A percentile compares a stretch with the other conserved stretches of the same genome.
Conservation (phyloP, 1,140 invertebrate species). For the Drosophila serrata region DNA sequence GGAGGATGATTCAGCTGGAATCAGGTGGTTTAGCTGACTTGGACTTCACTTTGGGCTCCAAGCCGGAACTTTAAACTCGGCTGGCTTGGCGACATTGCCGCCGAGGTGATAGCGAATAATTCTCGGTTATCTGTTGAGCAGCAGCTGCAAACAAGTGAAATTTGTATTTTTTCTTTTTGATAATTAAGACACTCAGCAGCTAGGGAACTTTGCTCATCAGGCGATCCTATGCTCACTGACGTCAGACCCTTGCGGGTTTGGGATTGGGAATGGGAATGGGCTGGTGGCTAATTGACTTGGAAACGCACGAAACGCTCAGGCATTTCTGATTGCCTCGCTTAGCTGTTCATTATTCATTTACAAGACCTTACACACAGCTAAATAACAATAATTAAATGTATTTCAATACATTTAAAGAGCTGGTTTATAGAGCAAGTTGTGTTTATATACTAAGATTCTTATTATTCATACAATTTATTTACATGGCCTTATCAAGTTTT, state of each 20-base stretch:
- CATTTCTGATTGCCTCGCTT: slow-evolving; percentile 5
- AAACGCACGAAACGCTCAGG: slow-evolving; percentile 18
- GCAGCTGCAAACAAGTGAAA: slow-evolving; percentile 29
- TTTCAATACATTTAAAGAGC: background rate
- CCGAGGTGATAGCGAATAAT: background rate
- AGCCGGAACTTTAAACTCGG: slow-evolving; percentile 38
- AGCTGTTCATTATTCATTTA: slow-evolving; percentile 7
- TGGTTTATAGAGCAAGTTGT: background rate
- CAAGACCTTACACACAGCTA: background rate
- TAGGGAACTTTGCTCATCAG: slow-evolving; percentile 56
- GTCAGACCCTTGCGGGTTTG: slow-evolving; percentile 23
- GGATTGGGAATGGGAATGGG: slow-evolving; percentile 2
- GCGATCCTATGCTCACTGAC: slow-evolving; percentile 56
- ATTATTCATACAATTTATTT: background rate
- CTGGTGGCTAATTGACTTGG: slow-evolving; percentile 28
- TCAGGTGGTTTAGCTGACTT: background rate
- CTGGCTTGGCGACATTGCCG: slow-evolving; percentile 14
- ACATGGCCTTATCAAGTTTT: background rate
- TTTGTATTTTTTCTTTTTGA: slow-evolving; percentile 26
- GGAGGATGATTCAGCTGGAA: slow-evolving; percentile 44
- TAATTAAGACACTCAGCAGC: slow-evolving; percentile 22
- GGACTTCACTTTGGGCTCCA: background rate
- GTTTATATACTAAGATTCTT: too few species aligned
- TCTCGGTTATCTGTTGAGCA: slow-evolving; percentile 14
- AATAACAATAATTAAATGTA: slow-evolving; percentile 6